Evolutionary conservation across 2,797 vertebrate species (phyloP).

Genomic region (Xerus rutilus): DNA sequence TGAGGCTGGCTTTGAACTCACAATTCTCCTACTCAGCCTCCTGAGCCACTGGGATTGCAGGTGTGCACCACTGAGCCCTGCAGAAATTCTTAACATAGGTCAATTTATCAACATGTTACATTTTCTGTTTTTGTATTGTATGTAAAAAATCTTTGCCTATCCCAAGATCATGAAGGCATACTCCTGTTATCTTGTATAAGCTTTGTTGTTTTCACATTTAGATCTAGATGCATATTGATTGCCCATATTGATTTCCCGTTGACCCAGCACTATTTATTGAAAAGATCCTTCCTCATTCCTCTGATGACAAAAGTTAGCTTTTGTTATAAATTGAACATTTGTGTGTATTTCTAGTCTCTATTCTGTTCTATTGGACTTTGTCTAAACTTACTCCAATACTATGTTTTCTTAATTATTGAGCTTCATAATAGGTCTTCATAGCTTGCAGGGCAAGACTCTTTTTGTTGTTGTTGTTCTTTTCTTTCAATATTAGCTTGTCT

Average conservation of each 20-base stretch:
- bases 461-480: not conserved
- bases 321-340: not conserved
- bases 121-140: not conserved
- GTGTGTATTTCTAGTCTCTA: not conserved
- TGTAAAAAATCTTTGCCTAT: not conserved
- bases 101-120: slow-evolving; percentile 8
- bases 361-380: not conserved
- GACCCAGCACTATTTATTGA: not conserved
- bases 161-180: not conserved
- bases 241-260: not conserved
- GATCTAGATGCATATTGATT: not conserved
- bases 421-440: not conserved
- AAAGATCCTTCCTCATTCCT: not conserved
- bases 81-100: not conserved
- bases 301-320: not conserved
- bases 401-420: not conserved
- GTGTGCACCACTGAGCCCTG: no score
- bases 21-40: no score
- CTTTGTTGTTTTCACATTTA: slow-evolving; percentile 9
- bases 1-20: no score
- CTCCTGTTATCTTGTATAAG: not conserved
- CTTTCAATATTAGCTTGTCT: not conserved
- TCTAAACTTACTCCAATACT: not conserved
- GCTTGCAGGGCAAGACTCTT: not conserved
- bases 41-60: no score